These are phyloP conservation scores for Lineus longissimus DNA, from an alignment of 1,140 invertebrate genomes.

Conservation along the genomic window DNA sequence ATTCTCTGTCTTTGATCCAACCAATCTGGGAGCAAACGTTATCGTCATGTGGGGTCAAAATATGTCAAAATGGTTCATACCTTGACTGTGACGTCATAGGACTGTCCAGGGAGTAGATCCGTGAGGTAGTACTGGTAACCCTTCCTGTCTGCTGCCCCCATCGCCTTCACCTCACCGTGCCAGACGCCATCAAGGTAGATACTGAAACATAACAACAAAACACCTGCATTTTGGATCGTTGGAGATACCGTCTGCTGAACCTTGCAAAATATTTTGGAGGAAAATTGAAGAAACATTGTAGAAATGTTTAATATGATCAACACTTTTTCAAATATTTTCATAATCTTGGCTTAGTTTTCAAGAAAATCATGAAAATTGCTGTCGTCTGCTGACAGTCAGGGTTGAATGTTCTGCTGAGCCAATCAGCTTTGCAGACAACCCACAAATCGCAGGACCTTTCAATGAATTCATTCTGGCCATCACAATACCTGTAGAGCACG, in stretches of 20 bases:
- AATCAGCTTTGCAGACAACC: no score
- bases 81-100: constrained; percentile 50
- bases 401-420: no score
- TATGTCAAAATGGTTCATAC: constrained; percentile 17
- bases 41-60: no score
- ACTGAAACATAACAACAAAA: constrained; percentile 24
- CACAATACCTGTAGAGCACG: constrained; percentile 43
- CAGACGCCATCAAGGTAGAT: constrained; percentile 48
- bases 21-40: no score
- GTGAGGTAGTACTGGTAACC: constrained; percentile 52
- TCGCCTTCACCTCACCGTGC: constrained; percentile 48
- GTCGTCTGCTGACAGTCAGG: no score
- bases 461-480: no score
- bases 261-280: background rate
- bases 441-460: no score
- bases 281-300: background rate
- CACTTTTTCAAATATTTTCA: no score
- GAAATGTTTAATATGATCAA: no score
- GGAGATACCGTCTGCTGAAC: background rate
- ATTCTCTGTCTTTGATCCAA: no score
- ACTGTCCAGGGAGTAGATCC: constrained; percentile 44
- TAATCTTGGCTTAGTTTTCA: no score
- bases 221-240: background rate
- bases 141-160: constrained; percentile 35
- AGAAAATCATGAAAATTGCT: no score